phyloP scores from a whole-genome alignment of 2,888 invertebrate genomes.

The Chrysomela aeneicollis region DNA sequence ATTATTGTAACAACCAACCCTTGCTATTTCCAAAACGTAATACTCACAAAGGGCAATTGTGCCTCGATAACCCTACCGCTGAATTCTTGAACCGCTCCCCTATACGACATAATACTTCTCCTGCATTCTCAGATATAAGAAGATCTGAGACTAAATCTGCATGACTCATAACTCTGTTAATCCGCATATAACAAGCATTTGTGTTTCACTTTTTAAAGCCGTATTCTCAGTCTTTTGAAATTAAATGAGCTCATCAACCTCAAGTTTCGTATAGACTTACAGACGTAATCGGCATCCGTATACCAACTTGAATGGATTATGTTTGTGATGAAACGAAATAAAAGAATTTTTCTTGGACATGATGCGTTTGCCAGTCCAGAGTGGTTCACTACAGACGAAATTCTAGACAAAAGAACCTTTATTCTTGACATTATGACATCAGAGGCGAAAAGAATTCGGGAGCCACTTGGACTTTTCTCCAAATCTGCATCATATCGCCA shows the following conservation, averaged over 20 bases:
- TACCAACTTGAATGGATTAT: conserved; percentile 45
- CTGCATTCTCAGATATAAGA: conserved; percentile 54
- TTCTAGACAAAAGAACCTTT: conserved; percentile 2
- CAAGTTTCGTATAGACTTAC: conserved; percentile 51
- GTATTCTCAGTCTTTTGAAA: conserved; percentile 54
- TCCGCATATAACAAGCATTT: conserved; percentile 62
- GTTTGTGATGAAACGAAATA: conserved; percentile 35
- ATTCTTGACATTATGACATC: conserved; percentile 2
- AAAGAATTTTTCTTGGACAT: conserved; percentile 27
- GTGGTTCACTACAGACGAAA: not conserved
- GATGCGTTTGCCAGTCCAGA: not conserved
- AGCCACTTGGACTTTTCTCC: not conserved
- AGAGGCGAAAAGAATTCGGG: not conserved
- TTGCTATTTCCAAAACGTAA: not conserved
- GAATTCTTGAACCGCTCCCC: conserved; percentile 53
- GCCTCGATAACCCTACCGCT: conserved; percentile 54
- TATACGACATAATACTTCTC: conserved; percentile 50
- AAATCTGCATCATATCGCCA: too few relatives aligned
- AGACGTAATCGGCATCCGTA: conserved; percentile 50
- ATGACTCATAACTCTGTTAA: conserved; percentile 62
- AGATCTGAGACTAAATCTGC: conserved; percentile 56
- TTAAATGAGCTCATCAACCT: conserved; percentile 55
- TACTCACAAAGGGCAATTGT: conserved; percentile 29
- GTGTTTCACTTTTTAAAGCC: conserved; percentile 52
- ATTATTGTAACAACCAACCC: not conserved